These are phyloP conservation scores for Drosophila emarginata DNA, from an alignment of 2,888 invertebrate genomes.

Conservation along the genomic window DNA sequence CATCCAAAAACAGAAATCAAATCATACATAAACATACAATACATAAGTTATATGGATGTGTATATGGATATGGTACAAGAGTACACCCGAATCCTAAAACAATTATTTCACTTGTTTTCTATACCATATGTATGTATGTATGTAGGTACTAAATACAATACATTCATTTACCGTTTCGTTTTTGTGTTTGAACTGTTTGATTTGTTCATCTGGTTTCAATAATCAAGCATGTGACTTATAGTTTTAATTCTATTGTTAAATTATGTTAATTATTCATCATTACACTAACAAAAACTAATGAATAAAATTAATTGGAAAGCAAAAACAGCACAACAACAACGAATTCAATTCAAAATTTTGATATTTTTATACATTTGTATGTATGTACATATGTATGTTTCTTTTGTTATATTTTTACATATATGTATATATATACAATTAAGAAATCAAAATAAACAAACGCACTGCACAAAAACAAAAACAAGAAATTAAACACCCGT, in stretches of 20 bases:
- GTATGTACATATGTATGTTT: not conserved
- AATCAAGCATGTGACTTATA: not conserved
- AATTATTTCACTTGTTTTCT: too few species aligned
- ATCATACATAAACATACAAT: not conserved
- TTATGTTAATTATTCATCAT: not conserved
- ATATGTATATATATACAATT: not conserved
- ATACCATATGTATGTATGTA: not conserved
- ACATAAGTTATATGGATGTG: too few species aligned
- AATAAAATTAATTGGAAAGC: not conserved
- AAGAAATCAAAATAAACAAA: not conserved
- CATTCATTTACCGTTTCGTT: not conserved
- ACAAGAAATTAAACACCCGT: not conserved
- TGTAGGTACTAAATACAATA: not conserved
- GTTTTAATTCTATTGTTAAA: constrained; percentile 1
- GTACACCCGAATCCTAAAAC: too few species aligned
- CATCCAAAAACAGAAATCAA: not conserved
- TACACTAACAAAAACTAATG: not conserved
- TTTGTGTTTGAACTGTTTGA: not conserved
- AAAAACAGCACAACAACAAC: not conserved
- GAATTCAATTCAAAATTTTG: not conserved
- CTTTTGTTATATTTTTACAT: too few species aligned
- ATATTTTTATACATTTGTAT: not conserved
- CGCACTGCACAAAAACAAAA: not conserved
- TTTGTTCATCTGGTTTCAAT: not conserved
- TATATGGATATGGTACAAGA: too few species aligned